phyloP scores from a whole-genome alignment of 2,888 invertebrate genomes.

The Zonitis immaculata region DNA sequence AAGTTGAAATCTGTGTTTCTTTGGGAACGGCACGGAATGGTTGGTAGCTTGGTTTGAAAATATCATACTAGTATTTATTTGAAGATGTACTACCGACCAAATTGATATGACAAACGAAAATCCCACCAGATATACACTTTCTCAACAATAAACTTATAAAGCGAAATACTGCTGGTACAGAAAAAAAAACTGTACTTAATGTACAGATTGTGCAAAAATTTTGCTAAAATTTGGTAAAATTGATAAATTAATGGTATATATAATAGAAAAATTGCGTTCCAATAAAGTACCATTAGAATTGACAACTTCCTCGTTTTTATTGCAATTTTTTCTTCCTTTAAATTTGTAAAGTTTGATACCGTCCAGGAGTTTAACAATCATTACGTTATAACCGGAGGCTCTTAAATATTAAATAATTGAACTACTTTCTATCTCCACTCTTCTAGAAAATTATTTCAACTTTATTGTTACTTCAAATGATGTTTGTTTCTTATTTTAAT shows the following conservation, averaged over 20 bases:
- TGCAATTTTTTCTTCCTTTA: not conserved
- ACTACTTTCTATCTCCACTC: no score
- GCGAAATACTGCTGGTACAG: no score
- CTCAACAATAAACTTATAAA: not conserved
- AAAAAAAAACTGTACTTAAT: no score
- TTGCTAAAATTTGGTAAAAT: no score
- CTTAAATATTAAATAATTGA: not conserved
- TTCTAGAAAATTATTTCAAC: no score
- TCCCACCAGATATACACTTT: not conserved
- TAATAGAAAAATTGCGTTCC: no score
- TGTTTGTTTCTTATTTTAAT: no score
- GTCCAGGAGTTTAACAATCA: not conserved
- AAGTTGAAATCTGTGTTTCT: constrained; percentile 41
- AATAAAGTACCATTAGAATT: not conserved
- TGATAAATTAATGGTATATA: no score
- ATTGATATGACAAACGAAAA: no score
- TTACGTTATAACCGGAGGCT: not conserved
- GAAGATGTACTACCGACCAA: constrained; percentile 9
- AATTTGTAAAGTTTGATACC: not conserved
- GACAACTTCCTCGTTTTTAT: not conserved
- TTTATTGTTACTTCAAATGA: no score
- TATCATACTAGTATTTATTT: constrained; percentile 10
- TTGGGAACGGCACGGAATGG: constrained; percentile 40
- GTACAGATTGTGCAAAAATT: no score
- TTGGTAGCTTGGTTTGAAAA: constrained; percentile 13